Percentiles rank a stretch among this genome's conserved stretches.
Evolutionary conservation across 2,797 vertebrate species (phyloP).

Genomic region (Rhinella marina): DNA sequence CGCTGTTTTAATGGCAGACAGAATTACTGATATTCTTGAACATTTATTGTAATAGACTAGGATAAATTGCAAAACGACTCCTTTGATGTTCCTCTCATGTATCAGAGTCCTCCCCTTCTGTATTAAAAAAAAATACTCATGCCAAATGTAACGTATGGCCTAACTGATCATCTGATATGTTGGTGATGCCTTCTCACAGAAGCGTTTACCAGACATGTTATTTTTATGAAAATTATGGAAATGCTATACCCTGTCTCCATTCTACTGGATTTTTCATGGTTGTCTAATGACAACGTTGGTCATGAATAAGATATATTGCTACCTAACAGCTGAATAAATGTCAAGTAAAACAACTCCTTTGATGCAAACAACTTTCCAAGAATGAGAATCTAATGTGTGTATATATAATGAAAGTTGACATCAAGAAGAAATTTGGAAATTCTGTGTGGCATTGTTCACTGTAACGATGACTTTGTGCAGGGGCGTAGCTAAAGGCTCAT

Average conservation of each 20-base stretch:
- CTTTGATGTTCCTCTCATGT: constrained; percentile 43
- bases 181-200: constrained; percentile 26
- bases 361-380: not conserved
- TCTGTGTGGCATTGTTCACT: too few species aligned
- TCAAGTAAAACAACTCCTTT: constrained; percentile 21
- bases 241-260: constrained; percentile 51
- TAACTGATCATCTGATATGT: constrained; percentile 54
- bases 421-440: too few species aligned
- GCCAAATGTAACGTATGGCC: constrained; percentile 37
- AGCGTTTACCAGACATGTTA: constrained; percentile 36
- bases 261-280: constrained; percentile 57
- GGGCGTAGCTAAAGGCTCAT: too few species aligned
- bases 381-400: not conserved
- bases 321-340: constrained; percentile 54
- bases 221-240: constrained; percentile 49
- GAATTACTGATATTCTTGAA: not conserved
- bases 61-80: constrained; percentile 11
- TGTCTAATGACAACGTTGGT: constrained; percentile 34
- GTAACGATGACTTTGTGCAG: too few species aligned
- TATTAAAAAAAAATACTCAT: constrained; percentile 1
- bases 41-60: not conserved
- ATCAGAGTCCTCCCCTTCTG: constrained; percentile 24
- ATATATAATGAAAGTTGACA: too few species aligned
- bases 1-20: not conserved
- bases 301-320: constrained; percentile 33